Percentiles rank a stretch among this genome's conserved stretches.
These are phyloP conservation scores for Megalops atlanticus DNA, from an alignment of 2,113 vertebrate species.

Conservation along the genomic window DNA sequence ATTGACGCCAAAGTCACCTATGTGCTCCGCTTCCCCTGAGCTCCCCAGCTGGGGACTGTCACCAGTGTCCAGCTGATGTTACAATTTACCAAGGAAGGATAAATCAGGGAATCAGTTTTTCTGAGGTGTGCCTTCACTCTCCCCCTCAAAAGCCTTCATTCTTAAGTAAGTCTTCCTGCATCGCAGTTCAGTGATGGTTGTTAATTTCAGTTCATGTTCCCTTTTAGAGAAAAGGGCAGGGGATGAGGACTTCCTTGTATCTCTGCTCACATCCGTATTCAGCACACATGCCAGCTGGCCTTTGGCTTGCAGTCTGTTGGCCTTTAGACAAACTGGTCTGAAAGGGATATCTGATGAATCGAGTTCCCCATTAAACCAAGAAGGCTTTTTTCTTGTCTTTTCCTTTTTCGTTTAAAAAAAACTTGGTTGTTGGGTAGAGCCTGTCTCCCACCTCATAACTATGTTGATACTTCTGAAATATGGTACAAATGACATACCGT, in stretches of 20 bases:
- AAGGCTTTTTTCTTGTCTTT: not conserved
- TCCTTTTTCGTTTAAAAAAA: not conserved
- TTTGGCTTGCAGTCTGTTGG: not conserved
- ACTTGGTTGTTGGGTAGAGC: not conserved
- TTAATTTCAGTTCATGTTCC: conserved; percentile 7
- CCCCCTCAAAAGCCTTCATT: not conserved
- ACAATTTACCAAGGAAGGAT: conserved; percentile 1
- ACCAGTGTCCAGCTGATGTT: too few species aligned
- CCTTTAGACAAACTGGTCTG: conserved; percentile 2
- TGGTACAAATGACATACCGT: not conserved
- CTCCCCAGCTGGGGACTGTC: too few species aligned
- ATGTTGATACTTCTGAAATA: not conserved
- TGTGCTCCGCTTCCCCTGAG: not conserved
- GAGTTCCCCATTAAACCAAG: not conserved
- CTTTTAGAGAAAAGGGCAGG: conserved; percentile 5
- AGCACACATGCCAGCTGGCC: not conserved
- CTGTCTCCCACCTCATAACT: not conserved
- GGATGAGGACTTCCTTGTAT: not conserved
- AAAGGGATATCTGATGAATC: not conserved
- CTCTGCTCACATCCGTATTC: not conserved
- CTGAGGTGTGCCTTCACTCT: not conserved
- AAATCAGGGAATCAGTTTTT: not conserved
- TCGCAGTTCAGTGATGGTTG: not conserved
- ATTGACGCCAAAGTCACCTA: not conserved
- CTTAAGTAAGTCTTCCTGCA: not conserved